These are phyloP conservation scores for Danio rerio DNA, from an alignment of 2,113 vertebrate genomes.

Conservation along the genomic window GRCz12tu NC_133184.1:1071001-1071500, in stretches of 20 bases:
- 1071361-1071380: constrained; percentile 98
- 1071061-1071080: neutral
- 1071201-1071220: constrained; percentile 34
- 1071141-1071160: neutral
- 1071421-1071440: too few species aligned
- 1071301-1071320: constrained; percentile 96
- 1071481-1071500: neutral
- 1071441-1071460: too few species aligned
- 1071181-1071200: too few species aligned
- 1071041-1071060: constrained; percentile 4
- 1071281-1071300: constrained; percentile 83
- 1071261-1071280: constrained; percentile 34
- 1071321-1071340: constrained; percentile 96
- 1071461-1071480: neutral
- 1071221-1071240: constrained; percentile 46
- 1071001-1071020: too few species aligned
- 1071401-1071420: neutral
- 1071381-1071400: constrained; percentile 92
- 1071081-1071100: too few species aligned
- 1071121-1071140: constrained; percentile 28
- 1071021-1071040: too few species aligned
- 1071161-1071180: constrained; percentile 1
- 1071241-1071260: too few species aligned
- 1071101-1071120: constrained; percentile 9
- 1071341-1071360: constrained; percentile 98